A percentile compares a stretch with the other conserved stretches of the same genome.
phyloP scores from a whole-genome alignment of 2,113 vertebrate species.

The Pogonocichla stellata region DNA sequence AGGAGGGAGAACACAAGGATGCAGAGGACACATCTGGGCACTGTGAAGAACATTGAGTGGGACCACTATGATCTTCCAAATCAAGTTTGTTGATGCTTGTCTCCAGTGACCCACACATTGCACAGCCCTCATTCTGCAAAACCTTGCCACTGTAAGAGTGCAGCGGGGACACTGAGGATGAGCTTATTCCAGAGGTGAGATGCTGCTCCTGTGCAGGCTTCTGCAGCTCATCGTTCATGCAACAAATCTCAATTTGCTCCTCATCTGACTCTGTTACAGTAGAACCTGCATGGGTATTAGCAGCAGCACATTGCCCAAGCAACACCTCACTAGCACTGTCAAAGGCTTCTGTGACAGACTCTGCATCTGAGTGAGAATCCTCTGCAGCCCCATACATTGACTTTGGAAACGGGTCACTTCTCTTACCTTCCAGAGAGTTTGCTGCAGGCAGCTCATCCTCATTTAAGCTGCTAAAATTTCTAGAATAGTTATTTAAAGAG shows the following conservation, averaged over 20 bases:
- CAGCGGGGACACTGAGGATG: neutral
- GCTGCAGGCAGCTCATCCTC: constrained; percentile 60
- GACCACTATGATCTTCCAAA: neutral
- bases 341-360: constrained; percentile 70
- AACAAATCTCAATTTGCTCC: constrained; percentile 86
- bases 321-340: neutral
- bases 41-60: neutral
- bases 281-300: neutral
- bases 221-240: neutral
- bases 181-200: neutral
- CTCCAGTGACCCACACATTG: neutral
- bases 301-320: neutral
- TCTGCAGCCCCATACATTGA: constrained; percentile 80
- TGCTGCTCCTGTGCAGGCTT: neutral
- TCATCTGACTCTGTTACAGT: constrained; percentile 76
- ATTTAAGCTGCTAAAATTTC: constrained; percentile 77
- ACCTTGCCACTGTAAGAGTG: neutral
- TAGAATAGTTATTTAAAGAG: constrained; percentile 83
- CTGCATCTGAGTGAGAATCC: constrained; percentile 82
- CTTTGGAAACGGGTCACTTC: neutral
- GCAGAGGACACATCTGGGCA: neutral
- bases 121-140: neutral
- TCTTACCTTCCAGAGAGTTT: constrained; percentile 16
- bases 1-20: neutral
- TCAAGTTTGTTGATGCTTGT: neutral